Evolutionary conservation across 2,888 invertebrate genomes (phyloP).

Genomic region (Trichopria drosophilae): DNA sequence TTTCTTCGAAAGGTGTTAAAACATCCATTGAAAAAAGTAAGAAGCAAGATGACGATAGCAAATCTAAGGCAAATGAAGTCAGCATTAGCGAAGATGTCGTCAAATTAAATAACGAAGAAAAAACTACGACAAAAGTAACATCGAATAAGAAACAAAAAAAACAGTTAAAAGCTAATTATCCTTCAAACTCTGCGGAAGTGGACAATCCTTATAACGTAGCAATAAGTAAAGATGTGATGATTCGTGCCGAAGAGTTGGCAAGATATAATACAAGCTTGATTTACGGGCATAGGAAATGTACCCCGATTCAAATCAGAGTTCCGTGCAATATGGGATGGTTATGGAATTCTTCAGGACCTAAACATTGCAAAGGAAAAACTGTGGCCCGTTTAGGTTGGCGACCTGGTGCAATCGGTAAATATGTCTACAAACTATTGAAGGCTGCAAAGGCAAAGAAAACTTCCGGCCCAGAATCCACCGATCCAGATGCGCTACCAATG

Average conservation of each 20-base stretch:
- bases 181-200: no score
- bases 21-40: no score
- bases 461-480: conserved; percentile 30
- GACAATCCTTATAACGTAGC: no score
- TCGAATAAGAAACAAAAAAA: no score
- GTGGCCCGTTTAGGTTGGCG: conserved; percentile 44
- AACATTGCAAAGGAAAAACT: no score
- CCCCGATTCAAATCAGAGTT: conserved; percentile 39
- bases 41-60: no score
- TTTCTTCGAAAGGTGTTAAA: no score
- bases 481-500: conserved; percentile 25
- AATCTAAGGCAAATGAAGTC: no score
- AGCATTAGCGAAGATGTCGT: no score
- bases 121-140: no score
- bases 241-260: conserved; percentile 19
- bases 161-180: no score
- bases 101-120: no score
- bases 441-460: conserved; percentile 37
- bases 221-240: conserved; percentile 25
- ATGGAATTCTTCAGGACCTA: conserved; percentile 41
- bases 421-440: conserved; percentile 39
- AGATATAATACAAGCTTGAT: conserved; percentile 33
- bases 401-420: conserved; percentile 44
- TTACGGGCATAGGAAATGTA: conserved; percentile 44
- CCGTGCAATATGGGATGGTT: conserved; percentile 47